Evolutionary conservation across 2,888 invertebrate species (phyloP).

Genomic region (Papilio gigon): DNA sequence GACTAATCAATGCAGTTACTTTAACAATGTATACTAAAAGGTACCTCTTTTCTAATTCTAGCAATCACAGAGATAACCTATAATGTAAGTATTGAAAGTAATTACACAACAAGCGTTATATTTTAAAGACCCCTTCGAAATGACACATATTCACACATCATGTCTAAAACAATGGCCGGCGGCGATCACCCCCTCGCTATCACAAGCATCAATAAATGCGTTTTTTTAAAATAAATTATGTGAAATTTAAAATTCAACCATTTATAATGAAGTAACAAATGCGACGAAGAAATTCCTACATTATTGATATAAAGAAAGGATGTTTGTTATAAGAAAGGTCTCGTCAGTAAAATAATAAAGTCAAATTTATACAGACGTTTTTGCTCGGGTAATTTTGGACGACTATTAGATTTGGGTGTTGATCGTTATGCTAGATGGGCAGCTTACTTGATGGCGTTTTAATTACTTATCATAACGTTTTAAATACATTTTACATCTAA

Average conservation of each 20-base stretch:
- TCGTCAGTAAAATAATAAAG: slow-evolving; percentile 34
- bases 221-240: slow-evolving; percentile 70
- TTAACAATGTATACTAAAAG: no score
- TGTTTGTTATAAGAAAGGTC: slow-evolving; percentile 31
- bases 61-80: no score
- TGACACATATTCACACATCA: slow-evolving; percentile 71
- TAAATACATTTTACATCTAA: slow-evolving; percentile 54
- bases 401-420: slow-evolving; percentile 65
- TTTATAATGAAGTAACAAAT: slow-evolving; percentile 35
- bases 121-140: slow-evolving; percentile 65
- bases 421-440: slow-evolving; percentile 73
- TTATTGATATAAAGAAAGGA: slow-evolving; percentile 36
- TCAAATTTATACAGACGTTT: slow-evolving; percentile 39
- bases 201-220: slow-evolving; percentile 72
- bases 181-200: slow-evolving; percentile 71
- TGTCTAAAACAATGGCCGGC: slow-evolving; percentile 76
- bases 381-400: slow-evolving; percentile 41
- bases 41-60: no score
- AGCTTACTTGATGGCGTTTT: slow-evolving; percentile 67
- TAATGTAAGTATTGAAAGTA: no score
- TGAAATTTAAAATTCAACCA: slow-evolving; percentile 70
- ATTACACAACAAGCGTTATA: slow-evolving; percentile 65
- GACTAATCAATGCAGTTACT: no score
- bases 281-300: slow-evolving; percentile 38
- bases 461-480: slow-evolving; percentile 69